A percentile compares a stretch with the other conserved stretches of the same genome.
Conservation (phyloP, 2,888 invertebrate genomes). For the Cenopis cana region DNA sequence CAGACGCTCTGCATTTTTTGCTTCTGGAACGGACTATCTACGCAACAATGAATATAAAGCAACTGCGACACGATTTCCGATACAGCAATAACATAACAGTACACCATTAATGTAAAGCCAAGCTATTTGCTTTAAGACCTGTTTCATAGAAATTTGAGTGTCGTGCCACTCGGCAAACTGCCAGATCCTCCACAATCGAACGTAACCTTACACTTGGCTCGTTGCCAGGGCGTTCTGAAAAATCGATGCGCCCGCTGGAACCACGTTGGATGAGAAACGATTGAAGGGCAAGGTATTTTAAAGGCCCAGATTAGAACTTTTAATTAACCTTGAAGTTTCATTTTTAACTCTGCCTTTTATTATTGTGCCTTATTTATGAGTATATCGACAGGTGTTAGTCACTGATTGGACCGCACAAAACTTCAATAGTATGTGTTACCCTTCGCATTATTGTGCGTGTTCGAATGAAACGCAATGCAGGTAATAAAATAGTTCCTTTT, state of each 20-base stretch:
- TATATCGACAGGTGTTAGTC: not conserved
- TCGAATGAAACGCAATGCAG: not conserved
- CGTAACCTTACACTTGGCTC: conserved; percentile 43
- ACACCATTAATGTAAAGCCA: conserved; percentile 17
- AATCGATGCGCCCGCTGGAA: conserved; percentile 38
- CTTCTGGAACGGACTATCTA: not conserved
- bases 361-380: not conserved
- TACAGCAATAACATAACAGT: conserved; percentile 17
- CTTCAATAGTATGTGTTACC: too few relatives aligned
- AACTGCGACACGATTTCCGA: conserved; percentile 8
- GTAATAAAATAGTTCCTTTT: too few relatives aligned
- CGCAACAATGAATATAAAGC: not conserved
- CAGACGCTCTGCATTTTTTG: not conserved
- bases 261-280: conserved; percentile 3
- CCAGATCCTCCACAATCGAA: conserved; percentile 42
- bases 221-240: conserved; percentile 34
- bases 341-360: not conserved
- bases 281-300: conserved; percentile 28
- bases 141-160: conserved; percentile 30
- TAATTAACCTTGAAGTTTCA: not conserved
- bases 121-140: conserved; percentile 23
- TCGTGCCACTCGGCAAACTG: conserved; percentile 40
- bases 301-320: not conserved
- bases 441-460: not conserved
- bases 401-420: not conserved